Base-by-base conservation (phyloP, 2,113 vertebrate species). In the Eulemur rufifrons region DNA sequence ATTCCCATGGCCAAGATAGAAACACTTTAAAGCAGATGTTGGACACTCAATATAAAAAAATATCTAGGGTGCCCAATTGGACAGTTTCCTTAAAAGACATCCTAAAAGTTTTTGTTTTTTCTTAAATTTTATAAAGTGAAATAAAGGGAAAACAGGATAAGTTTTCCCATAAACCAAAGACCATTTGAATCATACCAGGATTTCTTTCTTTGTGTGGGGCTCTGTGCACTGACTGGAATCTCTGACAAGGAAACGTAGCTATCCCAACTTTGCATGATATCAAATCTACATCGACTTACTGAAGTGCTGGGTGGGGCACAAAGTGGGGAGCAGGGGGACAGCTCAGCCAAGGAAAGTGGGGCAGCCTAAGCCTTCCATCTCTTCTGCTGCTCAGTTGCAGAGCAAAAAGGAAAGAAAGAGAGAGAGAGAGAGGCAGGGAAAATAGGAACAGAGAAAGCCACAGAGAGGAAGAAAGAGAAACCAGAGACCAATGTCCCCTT, bases 281-380 rank as follows among this genome's bases (percentile, higher is more conserved):
- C 95, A 74, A 95, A 94, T 74, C 56, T 27, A 85, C 71, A 63
- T 56, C 14, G 14, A 98, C 98, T 98, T 98, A 98, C 98, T 95
- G 97, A 91, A 97, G 77, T 92, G 98, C 96, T 95, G 97, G 94
- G 95, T 97, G 96, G 97, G 97, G 56, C 95, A 95, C 92, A 97
- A 98, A 95, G 96, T 97, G 97, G 97, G 98, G 95, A 97, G 97
- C 97, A 50, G 97, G 96, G 97, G 97, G 84, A 32, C 97, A 96
- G 96, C 97, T 96, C 97, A 97, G 98, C 98, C 97, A 98, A 73
- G 98, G 97, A 63, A 97, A 98, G 97, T 97, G 98, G 97, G 98
- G 95, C 96, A 97, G 97, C 95, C 98, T 98, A 97, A 97, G 97
- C 95, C 98, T 95, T 97, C 97, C 98, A 92, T 98, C 97, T 97